Base-by-base conservation (phyloP, 2,113 vertebrate genomes). In the Sciurus niger region DNA sequence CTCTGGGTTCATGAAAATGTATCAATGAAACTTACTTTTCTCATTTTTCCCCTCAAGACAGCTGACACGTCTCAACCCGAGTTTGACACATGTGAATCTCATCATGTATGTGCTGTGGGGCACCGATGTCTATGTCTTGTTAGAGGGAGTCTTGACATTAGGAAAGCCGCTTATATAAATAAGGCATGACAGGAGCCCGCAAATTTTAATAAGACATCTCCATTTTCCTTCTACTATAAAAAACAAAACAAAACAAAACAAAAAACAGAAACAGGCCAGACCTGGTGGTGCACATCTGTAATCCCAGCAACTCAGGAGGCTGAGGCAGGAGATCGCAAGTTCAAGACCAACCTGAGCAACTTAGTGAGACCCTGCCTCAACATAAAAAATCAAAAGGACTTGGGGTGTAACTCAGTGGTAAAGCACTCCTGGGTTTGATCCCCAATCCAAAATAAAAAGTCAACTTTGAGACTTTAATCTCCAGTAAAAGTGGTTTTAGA, bases 141-240 rank as follows among this genome's bases (percentile, higher is more conserved):
- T 73, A 43, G 37, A 84, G 53, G 46, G n/a, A 83, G 48, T 51
- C 2, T 17, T 37, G 17, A 80, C 76, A 93, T 92, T 65, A 68
- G 84, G 58, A 79, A 93, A 91, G 16, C n/a, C 46, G 28, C 24
- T 53, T 90, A 67, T 22, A 53, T 78, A 58, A 93, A 73, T 85
- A 92, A 84, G 70, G 60, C 34, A 30, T 30, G 16, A 78, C 58
- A 76, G 77, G 83, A 67, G 37, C 80, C 70, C 53, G 78, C 28
- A 93, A 30, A 8, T 72, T 93, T 91, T 86, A 97, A 85, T 73
- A 72, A 94, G 73, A 55, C 51, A 90, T 79, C 84, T 48, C 46
- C 34, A 48, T 40, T 73, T 9, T 82, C 40, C 73, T 40, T 93
- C 67, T 82, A n/a, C 51, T 89, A 8, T 63, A 9, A 24, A 24